These are phyloP conservation scores for Heliothis peltigera DNA, from an alignment of 2,888 invertebrate genomes.

Conservation along the genomic window DNA sequence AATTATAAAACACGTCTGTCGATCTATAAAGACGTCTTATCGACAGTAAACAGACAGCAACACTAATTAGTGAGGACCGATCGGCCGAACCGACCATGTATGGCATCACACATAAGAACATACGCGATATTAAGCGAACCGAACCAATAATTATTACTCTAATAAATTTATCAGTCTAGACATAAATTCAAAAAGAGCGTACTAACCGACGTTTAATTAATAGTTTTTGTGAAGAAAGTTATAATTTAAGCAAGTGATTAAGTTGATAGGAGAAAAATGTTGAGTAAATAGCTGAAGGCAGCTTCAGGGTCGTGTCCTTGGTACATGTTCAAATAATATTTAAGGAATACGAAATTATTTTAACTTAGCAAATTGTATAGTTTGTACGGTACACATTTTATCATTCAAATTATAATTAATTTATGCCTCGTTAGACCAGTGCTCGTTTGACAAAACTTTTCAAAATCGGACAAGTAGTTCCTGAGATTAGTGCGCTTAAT, in stretches of 20 bases:
- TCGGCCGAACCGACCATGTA: slow-evolving; percentile 27
- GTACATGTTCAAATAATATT: neutral
- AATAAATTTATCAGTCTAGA: slow-evolving; percentile 25
- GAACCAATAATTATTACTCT: neutral
- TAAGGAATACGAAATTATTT: neutral
- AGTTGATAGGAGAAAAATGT: slow-evolving; percentile 24
- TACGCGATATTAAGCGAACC: slow-evolving; percentile 31
- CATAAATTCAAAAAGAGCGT: slow-evolving; percentile 32
- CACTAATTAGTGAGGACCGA: slow-evolving; percentile 40
- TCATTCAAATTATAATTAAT: neutral
- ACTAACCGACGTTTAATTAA: slow-evolving; percentile 11
- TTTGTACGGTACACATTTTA: neutral
- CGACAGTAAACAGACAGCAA: slow-evolving; percentile 35
- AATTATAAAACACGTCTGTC: slow-evolving; percentile 8
- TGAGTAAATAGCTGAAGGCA: slow-evolving; percentile 17
- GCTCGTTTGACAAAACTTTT: too few species aligned
- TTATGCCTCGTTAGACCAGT: neutral
- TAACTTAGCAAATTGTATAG: neutral
- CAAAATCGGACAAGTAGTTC: too few species aligned
- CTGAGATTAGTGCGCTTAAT: too few species aligned
- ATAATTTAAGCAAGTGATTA: slow-evolving; percentile 27
- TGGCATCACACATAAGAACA: slow-evolving; percentile 14
- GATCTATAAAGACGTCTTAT: slow-evolving; percentile 29
- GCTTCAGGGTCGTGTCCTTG: neutral
- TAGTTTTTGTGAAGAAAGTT: slow-evolving; percentile 34